A percentile compares a stretch with the other conserved stretches of the same genome.
These are phyloP conservation scores for Bathynomus jamesi DNA, from an alignment of 1,140 invertebrate species.

Conservation along the genomic window DNA sequence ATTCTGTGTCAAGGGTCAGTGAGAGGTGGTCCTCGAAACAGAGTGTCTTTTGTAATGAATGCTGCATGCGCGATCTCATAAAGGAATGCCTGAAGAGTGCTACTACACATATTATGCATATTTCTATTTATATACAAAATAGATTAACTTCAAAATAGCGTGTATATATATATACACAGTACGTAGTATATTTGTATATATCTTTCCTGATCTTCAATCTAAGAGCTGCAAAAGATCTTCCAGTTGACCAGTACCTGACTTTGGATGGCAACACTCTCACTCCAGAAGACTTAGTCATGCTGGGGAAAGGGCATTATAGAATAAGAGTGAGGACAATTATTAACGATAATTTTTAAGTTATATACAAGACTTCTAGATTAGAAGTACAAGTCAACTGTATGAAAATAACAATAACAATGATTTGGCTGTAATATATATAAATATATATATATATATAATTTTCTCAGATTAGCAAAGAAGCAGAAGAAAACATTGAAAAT, in stretches of 20 bases:
- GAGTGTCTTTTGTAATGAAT: constrained; percentile 9
- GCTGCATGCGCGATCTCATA: too few species aligned
- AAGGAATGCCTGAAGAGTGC: too few species aligned
- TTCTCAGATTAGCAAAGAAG: constrained; percentile 52
- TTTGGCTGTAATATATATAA: too few species aligned
- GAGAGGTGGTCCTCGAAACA: constrained; percentile 3
- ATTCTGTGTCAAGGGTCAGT: too few species aligned
- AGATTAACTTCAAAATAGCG: neutral
- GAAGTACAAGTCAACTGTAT: neutral
- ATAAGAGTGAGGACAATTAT: constrained; percentile 50
- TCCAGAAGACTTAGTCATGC: constrained; percentile 52
- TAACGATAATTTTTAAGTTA: neutral
- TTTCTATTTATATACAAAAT: neutral
- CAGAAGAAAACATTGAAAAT: constrained; percentile 50
- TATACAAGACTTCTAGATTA: neutral
- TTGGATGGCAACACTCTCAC: constrained; percentile 54
- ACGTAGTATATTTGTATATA: neutral
- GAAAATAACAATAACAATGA: too few species aligned
- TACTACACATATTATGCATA: constrained; percentile 7
- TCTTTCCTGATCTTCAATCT: constrained; percentile 2
- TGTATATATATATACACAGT: neutral
- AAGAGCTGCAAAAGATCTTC: neutral
- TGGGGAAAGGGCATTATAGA: constrained; percentile 53
- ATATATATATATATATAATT: too few species aligned
- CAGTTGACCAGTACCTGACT: constrained; percentile 44